Evolutionary conservation across 1,140 invertebrate genomes (phyloP), one percentile per base, ranked within the genome.

Genomic region (Apis cerana): DNA sequence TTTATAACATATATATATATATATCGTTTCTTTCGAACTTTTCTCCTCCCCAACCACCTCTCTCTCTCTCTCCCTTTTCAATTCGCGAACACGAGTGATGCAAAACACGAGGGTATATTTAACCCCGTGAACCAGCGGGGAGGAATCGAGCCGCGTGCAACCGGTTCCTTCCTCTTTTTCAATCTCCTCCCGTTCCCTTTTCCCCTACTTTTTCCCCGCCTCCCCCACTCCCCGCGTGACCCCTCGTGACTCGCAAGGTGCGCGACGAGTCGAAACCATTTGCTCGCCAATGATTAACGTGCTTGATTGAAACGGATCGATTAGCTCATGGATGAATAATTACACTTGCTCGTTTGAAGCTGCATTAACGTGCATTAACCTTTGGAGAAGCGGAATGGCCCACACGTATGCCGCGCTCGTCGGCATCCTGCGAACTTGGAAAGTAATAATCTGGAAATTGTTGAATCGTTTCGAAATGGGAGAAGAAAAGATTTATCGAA

Each of bases 61-160:
- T 81, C 82, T 85, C 85, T 86, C 83, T 75, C 65, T 78, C 75
- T 86, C 65, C 52, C 62, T 61, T 67, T 50, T 81, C 83, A 54
- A 79, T 83, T 84, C 65, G 84, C 83, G 52, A 70, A 43, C 13
- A 52, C 71, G 79, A 86, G 85, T 88, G 89, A 91, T 90, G 85
- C 86, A 2, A 84, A 89, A 78, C 85, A 85, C 74, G 88, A 90
- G 91, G 90, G 91, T 93, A 93, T 93, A 93, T 93, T 93, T 93
- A 93, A 93, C 91, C 91, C 91, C 89, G 86, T 86, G 83, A 89
- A 84, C 88, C 83, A 84, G 77, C 85, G 86, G 86, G 88, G 76
- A 83, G 76, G 58, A 86, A 86, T 86, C 86, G 77, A 84, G 82
- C 48, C 69, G 77, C 74, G 82, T 75, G 74, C 78, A 81, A 85